phyloP scores from a whole-genome alignment of 30 jellyfish, hydroid and myxozoan species.

The Aurelia sp. region DNA sequence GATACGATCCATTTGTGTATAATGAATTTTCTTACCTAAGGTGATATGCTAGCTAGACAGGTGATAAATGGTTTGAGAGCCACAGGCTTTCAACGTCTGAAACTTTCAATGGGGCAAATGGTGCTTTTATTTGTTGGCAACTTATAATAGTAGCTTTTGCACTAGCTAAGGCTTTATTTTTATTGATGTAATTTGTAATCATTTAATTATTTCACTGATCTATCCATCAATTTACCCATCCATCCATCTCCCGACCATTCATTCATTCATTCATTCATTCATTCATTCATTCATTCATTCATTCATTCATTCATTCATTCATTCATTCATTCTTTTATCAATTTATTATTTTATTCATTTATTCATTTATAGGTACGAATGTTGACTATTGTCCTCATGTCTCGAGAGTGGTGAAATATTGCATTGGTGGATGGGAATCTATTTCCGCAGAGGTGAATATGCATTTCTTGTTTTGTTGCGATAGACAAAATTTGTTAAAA shows the following conservation, averaged over 20 bases:
- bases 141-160: no score
- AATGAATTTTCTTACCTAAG: no score
- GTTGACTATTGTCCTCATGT: slow-evolving; percentile 39
- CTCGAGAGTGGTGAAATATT: slow-evolving; percentile 15
- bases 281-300: neutral
- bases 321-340: neutral
- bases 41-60: no score
- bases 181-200: neutral
- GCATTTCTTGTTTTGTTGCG: no score
- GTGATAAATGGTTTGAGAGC: no score
- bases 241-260: no score
- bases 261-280: neutral
- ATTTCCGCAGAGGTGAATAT: slow-evolving; percentile 43
- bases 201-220: neutral
- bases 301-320: neutral
- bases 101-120: no score
- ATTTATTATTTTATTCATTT: neutral
- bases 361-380: neutral
- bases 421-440: slow-evolving; percentile 69
- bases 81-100: no score
- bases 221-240: neutral
- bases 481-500: no score
- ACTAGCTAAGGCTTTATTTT: neutral
- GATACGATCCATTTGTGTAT: no score
- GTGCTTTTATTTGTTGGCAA: no score